These are phyloP conservation scores for Matsumurasca onukii DNA, from an alignment of 1,140 invertebrate genomes.

Conservation along the genomic window DNA sequence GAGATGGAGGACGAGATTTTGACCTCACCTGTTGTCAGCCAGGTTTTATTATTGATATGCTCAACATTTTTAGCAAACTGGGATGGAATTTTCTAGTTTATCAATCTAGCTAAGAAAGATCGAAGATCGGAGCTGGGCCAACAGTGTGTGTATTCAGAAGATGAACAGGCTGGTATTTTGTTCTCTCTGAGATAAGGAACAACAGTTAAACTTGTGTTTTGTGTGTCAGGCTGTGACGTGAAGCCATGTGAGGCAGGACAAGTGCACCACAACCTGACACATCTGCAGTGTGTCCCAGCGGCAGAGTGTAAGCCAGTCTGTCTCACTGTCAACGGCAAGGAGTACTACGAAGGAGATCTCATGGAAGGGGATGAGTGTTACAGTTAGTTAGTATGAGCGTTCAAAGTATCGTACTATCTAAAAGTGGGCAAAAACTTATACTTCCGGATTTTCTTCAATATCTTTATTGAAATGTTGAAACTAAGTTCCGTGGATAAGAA, in stretches of 20 bases:
- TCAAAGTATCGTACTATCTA: too few relatives aligned
- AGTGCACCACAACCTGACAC: slow-evolving; percentile 67
- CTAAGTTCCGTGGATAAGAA: not conserved
- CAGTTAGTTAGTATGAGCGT: slow-evolving; percentile 66
- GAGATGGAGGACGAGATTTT: too few relatives aligned
- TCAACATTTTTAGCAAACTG: too few relatives aligned
- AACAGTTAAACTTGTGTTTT: too few relatives aligned
- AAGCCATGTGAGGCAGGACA: slow-evolving; percentile 69
- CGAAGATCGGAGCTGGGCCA: too few relatives aligned
- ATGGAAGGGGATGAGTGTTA: slow-evolving; percentile 74
- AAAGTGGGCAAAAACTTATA: not conserved
- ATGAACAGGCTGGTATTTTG: too few relatives aligned
- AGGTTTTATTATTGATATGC: too few relatives aligned
- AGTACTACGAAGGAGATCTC: slow-evolving; percentile 74
- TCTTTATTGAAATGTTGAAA: not conserved
- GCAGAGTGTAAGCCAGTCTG: slow-evolving; percentile 69
- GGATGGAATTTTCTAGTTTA: too few relatives aligned
- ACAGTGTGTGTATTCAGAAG: too few relatives aligned
- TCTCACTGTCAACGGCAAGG: slow-evolving; percentile 61
- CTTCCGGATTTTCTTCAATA: not conserved
- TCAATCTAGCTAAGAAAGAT: too few relatives aligned
- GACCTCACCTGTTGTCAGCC: too few relatives aligned
- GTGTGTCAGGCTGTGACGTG: slow-evolving; percentile 63
- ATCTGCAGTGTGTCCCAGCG: slow-evolving; percentile 70
- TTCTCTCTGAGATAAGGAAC: too few relatives aligned